Conservation (phyloP, 1,140 invertebrate genomes). For the Hylaeus anthracinus region DNA sequence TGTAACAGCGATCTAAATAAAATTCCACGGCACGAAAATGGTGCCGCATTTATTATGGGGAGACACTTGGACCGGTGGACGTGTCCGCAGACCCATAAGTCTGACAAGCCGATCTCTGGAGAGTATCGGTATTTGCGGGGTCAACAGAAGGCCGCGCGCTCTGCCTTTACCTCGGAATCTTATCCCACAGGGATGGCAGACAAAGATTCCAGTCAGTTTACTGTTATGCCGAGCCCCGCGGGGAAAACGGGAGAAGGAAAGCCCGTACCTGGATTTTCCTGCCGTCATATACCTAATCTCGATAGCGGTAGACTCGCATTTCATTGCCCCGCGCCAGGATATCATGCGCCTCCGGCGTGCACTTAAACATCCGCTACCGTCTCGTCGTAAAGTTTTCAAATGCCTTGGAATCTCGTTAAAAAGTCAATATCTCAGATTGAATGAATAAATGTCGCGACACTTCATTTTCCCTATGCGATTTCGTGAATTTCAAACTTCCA, state of each 20-base stretch:
- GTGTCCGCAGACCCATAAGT: slow-evolving; percentile 51
- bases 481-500: neutral
- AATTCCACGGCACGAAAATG: neutral
- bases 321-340: slow-evolving; percentile 50
- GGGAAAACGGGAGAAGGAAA: slow-evolving; percentile 56
- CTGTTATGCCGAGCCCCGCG: slow-evolving; percentile 53
- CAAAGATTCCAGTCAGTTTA: slow-evolving; percentile 65
- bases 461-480: neutral
- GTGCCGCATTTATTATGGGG: slow-evolving; percentile 12
- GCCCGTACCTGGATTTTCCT: slow-evolving; percentile 60
- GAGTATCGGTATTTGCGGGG: slow-evolving; percentile 62
- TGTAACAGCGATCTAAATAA: neutral
- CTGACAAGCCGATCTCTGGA: slow-evolving; percentile 41
- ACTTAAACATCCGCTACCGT: slow-evolving; percentile 57
- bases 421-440: slow-evolving; percentile 11
- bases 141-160: slow-evolving; percentile 53
- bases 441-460: slow-evolving; percentile 1
- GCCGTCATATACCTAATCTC: slow-evolving; percentile 63
- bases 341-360: slow-evolving; percentile 54
- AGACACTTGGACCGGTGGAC: slow-evolving; percentile 27
- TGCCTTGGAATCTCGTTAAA: slow-evolving; percentile 29
- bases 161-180: slow-evolving; percentile 51
- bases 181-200: slow-evolving; percentile 55
- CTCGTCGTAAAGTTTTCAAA: slow-evolving; percentile 49
- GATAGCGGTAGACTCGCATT: slow-evolving; percentile 55